A percentile compares a stretch with the other conserved stretches of the same genome.
These are phyloP conservation scores for Coenonympha glycerion DNA, from an alignment of 2,888 invertebrate species.

Conservation along the genomic window DNA sequence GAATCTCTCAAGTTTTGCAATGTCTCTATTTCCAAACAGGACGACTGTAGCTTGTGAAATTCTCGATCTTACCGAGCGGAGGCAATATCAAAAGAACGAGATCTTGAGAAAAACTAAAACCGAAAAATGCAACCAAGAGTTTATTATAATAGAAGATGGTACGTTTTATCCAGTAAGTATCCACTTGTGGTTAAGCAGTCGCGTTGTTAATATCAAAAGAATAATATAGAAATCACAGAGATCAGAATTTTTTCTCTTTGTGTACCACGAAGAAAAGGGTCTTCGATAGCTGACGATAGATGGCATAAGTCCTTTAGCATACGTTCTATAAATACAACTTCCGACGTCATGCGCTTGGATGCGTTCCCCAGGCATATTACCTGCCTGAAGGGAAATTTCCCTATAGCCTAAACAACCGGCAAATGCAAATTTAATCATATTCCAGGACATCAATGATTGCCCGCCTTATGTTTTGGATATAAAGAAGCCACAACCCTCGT, in stretches of 20 bases:
- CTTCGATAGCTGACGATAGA: too few species aligned
- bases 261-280: too few species aligned
- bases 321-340: too few species aligned
- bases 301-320: too few species aligned
- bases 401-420: background rate
- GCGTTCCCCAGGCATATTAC: too few species aligned
- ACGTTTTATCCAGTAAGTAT: slow-evolving; percentile 49
- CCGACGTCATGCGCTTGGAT: too few species aligned
- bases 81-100: slow-evolving; percentile 57
- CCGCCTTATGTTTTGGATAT: slow-evolving; percentile 61
- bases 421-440: slow-evolving; percentile 13
- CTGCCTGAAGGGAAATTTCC: too few species aligned
- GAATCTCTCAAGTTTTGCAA: background rate
- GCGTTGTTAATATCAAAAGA: too few species aligned
- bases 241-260: too few species aligned
- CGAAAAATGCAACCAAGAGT: slow-evolving; percentile 64
- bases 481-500: slow-evolving; percentile 54
- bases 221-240: too few species aligned
- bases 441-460: slow-evolving; percentile 60
- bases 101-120: slow-evolving; percentile 48
- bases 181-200: background rate
- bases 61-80: slow-evolving; percentile 59
- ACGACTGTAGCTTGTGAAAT: slow-evolving; percentile 64
- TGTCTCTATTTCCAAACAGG: too few species aligned
- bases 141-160: slow-evolving; percentile 64